Evolutionary conservation across 2,113 vertebrate genomes (phyloP), one percentile per base, ranked within the genome.

Genomic region (Ia io): DNA sequence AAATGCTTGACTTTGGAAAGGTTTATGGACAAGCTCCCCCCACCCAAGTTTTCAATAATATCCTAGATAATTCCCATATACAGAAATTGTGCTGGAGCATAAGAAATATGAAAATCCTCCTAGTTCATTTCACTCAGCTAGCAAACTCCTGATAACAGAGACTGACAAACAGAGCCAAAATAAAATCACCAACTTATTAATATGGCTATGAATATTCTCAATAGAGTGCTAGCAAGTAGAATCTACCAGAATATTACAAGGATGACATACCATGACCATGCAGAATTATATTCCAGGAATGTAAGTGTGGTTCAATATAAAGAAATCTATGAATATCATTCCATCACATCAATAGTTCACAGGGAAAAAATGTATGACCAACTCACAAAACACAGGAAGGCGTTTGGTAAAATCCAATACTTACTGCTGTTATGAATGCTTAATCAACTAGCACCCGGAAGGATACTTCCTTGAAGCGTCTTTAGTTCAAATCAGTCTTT

Each of bases 321-420:
- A 95, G 53, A 89, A 94, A 94, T 91, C 95, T 93, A 79, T 93
- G 93, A 89, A 25, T 94, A 88, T 85, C 85, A 97, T 95, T 71
- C 56, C 18, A 85, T 42, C 30, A 35, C 35, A 76, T 96, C 51
- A 73, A 89, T 61, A 94, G 69, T 92, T 94, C 85, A 95, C 90
- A 92, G 63, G 35, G 70, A 65, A 69, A 30, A 88, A 78, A 56
- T 70, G 53, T 14, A 83, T 23, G 49, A 93, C 74, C 74, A 78
- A 93, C 69, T 91, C 73, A 70, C 84, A 88, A 91, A 90, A 95
- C 84, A 32, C 70, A 95, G n/a, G 32, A 70, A 78, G 32, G 28
- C 82, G 42, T 93, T 87, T 76, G 67, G 95, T 88, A 90, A 97
- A 96, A 95, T 74, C 56, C 90, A 95, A 25, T 74, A 90, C 69